Evolutionary conservation across 2,888 invertebrate species (phyloP).

Genomic region (Tiphia femorata): DNA sequence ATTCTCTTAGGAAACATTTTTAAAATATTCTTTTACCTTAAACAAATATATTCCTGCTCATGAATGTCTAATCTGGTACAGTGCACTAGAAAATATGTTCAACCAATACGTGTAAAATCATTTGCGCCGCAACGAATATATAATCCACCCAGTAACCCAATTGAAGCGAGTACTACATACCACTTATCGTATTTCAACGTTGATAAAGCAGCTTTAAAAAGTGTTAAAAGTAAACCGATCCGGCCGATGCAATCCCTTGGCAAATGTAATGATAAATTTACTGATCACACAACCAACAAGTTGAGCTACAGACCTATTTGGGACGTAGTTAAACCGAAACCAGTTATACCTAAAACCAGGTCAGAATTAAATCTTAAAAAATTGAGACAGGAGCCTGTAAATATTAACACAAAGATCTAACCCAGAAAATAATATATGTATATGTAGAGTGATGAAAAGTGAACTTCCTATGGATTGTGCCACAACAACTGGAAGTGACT

Average conservation of each 20-base stretch:
- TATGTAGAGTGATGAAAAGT: neutral
- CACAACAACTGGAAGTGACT: slow-evolving; percentile 62
- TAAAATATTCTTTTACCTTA: neutral
- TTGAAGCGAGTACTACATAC: slow-evolving; percentile 59
- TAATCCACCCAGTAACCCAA: slow-evolving; percentile 48
- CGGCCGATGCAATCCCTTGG: slow-evolving; percentile 47
- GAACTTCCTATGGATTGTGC: slow-evolving; percentile 50
- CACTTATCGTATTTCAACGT: slow-evolving; percentile 55
- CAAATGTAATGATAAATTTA: slow-evolving; percentile 48
- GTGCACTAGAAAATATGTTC: slow-evolving; percentile 56
- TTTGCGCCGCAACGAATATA: slow-evolving; percentile 54
- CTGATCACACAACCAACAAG: slow-evolving; percentile 55
- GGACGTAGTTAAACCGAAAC: slow-evolving; percentile 49
- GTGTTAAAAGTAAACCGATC: slow-evolving; percentile 43
- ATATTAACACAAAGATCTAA: neutral
- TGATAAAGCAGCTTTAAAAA: slow-evolving; percentile 24
- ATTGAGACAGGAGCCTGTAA: too few relatives aligned
- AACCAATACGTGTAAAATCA: slow-evolving; percentile 57
- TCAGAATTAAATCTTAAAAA: slow-evolving; percentile 18
- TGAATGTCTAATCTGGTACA: slow-evolving; percentile 15
- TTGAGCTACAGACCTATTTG: slow-evolving; percentile 56
- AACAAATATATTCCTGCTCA: neutral
- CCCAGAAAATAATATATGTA: neutral
- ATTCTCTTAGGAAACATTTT: neutral
- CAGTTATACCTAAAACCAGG: slow-evolving; percentile 59